Evolutionary conservation across 2,113 vertebrate genomes (phyloP).

Genomic region (Leiothrix lutea): DNA sequence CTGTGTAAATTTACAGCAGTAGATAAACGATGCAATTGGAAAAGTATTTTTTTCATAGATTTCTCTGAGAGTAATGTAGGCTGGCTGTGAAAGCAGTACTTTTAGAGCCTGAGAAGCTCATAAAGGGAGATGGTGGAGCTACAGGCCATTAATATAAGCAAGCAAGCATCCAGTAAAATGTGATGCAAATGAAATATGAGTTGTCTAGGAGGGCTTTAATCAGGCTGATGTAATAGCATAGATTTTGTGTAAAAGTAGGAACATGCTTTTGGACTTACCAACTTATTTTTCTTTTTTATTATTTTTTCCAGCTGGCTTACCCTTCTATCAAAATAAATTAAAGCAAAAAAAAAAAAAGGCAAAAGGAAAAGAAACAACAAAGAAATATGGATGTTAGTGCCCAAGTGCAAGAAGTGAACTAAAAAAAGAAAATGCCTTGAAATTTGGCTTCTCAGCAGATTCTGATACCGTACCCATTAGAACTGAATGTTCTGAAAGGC

Average conservation of each 20-base stretch:
- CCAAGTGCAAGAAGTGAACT: background rate
- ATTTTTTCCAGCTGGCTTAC: background rate
- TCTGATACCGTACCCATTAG: background rate
- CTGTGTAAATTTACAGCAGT: constrained; percentile 7
- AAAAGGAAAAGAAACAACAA: background rate
- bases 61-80: background rate
- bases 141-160: background rate
- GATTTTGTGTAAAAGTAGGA: background rate
- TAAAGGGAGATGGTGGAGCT: background rate
- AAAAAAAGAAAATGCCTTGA: background rate
- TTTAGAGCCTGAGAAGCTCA: background rate
- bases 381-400: background rate
- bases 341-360: background rate
- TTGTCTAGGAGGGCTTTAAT: background rate
- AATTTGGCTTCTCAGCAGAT: background rate
- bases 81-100: background rate
- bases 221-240: background rate
- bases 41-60: constrained; percentile 18
- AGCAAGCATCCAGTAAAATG: background rate
- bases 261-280: background rate
- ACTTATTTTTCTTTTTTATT: background rate
- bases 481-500: background rate
- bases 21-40: constrained; percentile 36
- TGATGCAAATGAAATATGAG: constrained; percentile 1
- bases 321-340: background rate